Evolutionary conservation across 2,797 vertebrate genomes (phyloP).

Genomic region (Falco concolor): DNA sequence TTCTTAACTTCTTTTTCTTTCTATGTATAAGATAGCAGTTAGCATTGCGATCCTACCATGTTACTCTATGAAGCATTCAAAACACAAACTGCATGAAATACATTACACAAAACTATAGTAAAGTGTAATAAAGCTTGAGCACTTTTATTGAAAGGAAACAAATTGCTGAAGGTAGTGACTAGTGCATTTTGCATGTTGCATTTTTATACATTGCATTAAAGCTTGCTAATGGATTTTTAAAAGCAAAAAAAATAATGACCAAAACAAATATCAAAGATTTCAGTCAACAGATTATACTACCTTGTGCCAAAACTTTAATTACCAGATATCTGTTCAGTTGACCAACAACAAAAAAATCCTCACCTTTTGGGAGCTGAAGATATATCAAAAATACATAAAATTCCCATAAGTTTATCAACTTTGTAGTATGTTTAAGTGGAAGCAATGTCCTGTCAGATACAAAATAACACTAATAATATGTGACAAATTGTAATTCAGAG

Average conservation of each 20-base stretch:
- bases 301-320: background rate
- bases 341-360: background rate
- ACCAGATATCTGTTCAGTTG: background rate
- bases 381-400: background rate
- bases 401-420: background rate
- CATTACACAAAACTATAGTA: fast-evolving
- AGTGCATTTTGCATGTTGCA: background rate
- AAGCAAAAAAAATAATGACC: background rate
- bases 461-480: background rate
- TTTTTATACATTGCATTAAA: background rate
- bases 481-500: constrained; percentile 24
- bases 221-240: background rate
- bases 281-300: background rate
- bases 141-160: background rate
- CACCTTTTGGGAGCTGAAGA: background rate
- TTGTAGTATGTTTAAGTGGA: background rate
- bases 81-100: background rate
- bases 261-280: background rate
- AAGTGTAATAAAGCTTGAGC: background rate
- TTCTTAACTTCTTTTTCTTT: background rate
- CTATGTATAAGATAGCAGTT: background rate
- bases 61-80: background rate
- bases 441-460: background rate
- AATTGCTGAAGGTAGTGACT: background rate
- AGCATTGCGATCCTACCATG: background rate